A percentile compares a stretch with the other conserved stretches of the same genome.
phyloP scores from a whole-genome alignment of 2,797 vertebrate genomes.

The Sternotherus odoratus region DNA sequence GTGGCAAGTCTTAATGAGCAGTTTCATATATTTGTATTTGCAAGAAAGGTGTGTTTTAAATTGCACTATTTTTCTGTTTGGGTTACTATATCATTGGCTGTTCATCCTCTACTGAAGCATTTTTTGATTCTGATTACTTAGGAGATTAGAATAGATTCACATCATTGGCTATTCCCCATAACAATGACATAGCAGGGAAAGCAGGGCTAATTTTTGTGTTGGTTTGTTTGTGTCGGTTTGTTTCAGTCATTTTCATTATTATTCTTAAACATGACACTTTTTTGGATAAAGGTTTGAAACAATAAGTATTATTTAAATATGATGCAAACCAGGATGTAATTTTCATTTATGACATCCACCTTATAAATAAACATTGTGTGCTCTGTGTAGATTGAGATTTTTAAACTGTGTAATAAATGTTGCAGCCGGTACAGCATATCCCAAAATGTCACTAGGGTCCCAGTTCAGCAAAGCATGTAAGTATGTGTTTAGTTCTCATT shows the following conservation, averaged over 20 bases:
- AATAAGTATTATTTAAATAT: background rate
- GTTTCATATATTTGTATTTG: background rate
- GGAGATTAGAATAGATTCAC: background rate
- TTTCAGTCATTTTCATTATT: background rate
- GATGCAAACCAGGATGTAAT: background rate
- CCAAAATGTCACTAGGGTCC: background rate
- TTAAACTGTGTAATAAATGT: background rate
- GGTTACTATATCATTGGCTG: background rate
- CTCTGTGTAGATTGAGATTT: background rate
- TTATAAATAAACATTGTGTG: background rate
- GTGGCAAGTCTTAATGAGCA: background rate
- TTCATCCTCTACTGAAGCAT: background rate
- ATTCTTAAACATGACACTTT: background rate
- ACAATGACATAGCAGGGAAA: background rate
- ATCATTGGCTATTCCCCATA: background rate
- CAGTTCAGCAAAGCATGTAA: background rate
- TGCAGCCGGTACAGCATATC: background rate
- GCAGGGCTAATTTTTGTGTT: background rate
- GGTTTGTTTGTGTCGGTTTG: background rate
- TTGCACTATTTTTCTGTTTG: background rate
- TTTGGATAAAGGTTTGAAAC: background rate
- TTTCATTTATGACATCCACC: background rate
- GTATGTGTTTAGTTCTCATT: background rate
- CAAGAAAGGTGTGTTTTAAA: background rate
- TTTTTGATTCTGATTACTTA: background rate